Base-by-base conservation (phyloP, 2,797 vertebrate genomes). In the Serranus cabrilla region DNA sequence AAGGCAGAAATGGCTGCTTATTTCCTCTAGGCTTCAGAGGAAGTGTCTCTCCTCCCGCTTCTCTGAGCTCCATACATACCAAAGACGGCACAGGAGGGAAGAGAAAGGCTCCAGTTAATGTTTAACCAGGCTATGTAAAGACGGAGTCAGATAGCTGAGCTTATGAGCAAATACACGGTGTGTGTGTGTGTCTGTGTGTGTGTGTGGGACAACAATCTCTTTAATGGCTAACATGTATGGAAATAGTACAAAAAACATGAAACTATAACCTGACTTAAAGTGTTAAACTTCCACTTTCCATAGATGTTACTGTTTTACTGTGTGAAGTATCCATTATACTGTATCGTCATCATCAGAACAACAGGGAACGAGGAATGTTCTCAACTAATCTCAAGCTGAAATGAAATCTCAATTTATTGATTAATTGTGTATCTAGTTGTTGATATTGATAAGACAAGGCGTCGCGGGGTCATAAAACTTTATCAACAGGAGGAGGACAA, bases 61-160 rank as follows among this genome's bases (percentile, higher is more conserved):
- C 68, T 47, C 66, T 18, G 51, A 73, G 45, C 76, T 59, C 55
- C 84, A 84, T 88, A 67, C 89, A 90, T 87, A 88, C 87, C 87
- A 92, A 84, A 87, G 81, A 77, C 78, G 27, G 58, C 78, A 18
- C 55, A 45, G 74, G 51, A 74, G 71, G 51, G 73, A 54, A 81
- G 66, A 87, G 82, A 89, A 87, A 85, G 80, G 71, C 82, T 79
- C 46, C 7, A 17, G 84, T 89, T 91, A 93, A 93, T 91, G 85
- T 90, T 91, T 92, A 86, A 89, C 85, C 88, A 83, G 82, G 27
- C 80, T 87, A 59, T 87, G 83, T 68, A 89, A 81, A 90, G 88
- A 85, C 58, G 16, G 42, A 67, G 66, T 80, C 75, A 66, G 87
- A 88, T 79, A 83, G 80, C 66, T 88, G 80, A 85, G 84, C 82